Percentiles rank a stretch among this genome's conserved stretches.
These are phyloP conservation scores for Protonemura montana DNA, from an alignment of 2,888 invertebrate genomes.

Conservation along the genomic window DNA sequence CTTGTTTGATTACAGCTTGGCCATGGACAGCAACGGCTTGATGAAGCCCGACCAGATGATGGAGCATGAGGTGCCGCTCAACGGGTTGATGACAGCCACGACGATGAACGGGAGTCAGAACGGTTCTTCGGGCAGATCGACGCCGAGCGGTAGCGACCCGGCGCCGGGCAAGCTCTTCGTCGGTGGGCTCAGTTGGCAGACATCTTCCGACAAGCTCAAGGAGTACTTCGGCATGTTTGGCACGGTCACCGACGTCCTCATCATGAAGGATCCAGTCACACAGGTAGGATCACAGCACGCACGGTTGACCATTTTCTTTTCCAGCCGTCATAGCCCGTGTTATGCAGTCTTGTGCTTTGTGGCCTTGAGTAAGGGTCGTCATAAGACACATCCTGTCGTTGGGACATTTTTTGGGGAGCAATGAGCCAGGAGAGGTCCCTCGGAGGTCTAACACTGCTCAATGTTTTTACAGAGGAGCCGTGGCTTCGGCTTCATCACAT, in stretches of 20 bases:
- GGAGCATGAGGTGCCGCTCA: conserved; percentile 59
- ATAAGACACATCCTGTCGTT: too few species aligned
- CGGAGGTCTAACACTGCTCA: neutral
- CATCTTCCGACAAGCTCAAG: conserved; percentile 88
- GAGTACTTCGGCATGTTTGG: conserved; percentile 94
- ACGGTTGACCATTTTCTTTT: neutral
- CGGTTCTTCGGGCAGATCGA: conserved; percentile 60
- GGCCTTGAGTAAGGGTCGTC: too few species aligned
- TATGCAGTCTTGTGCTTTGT: neutral
- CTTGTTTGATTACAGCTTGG: conserved; percentile 58
- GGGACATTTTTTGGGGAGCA: too few species aligned
- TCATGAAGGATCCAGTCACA: conserved; percentile 93
- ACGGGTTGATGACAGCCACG: conserved; percentile 59
- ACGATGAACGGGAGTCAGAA: conserved; percentile 58
- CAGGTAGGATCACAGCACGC: conserved; percentile 71
- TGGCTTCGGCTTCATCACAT: conserved; percentile 94
- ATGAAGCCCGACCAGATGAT: conserved; percentile 52
- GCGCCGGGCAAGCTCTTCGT: conserved; percentile 89
- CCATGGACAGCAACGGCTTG: conserved; percentile 58
- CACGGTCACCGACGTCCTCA: conserved; percentile 87
- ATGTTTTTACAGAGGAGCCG: conserved; percentile 81
- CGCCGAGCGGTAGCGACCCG: conserved; percentile 64
- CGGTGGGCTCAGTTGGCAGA: conserved; percentile 93
- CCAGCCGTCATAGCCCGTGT: neutral
- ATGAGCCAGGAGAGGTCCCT: too few species aligned